phyloP scores from a whole-genome alignment of 2,113 vertebrate genomes.

The Progne subis region DNA sequence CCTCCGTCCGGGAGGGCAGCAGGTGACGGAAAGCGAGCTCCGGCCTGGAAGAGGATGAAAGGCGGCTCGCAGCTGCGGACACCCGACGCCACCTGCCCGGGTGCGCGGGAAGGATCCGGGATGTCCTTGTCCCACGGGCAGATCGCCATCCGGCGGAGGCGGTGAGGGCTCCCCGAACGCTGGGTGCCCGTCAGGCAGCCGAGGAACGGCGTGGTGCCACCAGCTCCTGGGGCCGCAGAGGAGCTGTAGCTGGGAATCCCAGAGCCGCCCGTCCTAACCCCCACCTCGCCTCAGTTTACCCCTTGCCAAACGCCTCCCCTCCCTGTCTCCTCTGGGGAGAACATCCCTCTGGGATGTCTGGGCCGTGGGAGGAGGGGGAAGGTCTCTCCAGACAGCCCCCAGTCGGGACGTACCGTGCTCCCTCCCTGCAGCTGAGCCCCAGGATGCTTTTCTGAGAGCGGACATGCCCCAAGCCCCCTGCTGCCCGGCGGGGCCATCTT shows the following conservation, averaged over 20 bases:
- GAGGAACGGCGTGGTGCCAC: neutral
- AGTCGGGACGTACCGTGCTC: fast-evolving
- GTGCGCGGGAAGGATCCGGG: neutral
- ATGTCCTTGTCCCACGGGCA: slow-evolving; percentile 22
- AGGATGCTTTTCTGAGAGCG: neutral
- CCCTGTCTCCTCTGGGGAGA: neutral
- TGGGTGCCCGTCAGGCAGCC: fast-evolving
- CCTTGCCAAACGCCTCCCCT: neutral
- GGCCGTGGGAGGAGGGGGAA: neutral
- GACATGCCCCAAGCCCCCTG: fast-evolving
- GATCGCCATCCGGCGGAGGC: neutral
- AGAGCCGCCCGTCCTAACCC: neutral
- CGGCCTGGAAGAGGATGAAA: slow-evolving; percentile 55
- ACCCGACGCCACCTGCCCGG: slow-evolving; percentile 43
- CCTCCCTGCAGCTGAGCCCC: neutral
- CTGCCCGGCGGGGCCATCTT: neutral
- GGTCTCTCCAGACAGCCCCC: neutral
- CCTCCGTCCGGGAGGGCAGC: slow-evolving; percentile 19
- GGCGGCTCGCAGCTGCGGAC: slow-evolving; percentile 30
- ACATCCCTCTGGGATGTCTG: neutral
- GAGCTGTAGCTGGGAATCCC: neutral
- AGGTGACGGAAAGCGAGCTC: slow-evolving; percentile 54
- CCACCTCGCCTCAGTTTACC: neutral
- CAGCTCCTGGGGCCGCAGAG: neutral
- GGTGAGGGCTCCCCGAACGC: neutral